Conservation (phyloP, 2,797 vertebrate genomes). For the Garrulus glandarius region DNA sequence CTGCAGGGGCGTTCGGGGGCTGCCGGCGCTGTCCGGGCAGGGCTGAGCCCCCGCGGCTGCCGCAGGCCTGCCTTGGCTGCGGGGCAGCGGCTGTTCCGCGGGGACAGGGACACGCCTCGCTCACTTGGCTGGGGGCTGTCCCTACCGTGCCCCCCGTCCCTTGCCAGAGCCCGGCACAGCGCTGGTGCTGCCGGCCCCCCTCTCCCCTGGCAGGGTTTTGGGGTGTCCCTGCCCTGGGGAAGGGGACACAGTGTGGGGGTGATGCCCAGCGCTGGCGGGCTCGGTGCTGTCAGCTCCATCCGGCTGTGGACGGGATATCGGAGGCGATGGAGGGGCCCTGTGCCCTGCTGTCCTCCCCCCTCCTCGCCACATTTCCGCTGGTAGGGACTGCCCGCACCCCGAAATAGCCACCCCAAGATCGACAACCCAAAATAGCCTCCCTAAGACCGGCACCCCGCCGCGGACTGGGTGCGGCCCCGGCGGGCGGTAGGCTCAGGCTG, state of each 20-base stretch:
- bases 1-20: neutral
- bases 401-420: neutral
- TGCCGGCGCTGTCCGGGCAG: neutral
- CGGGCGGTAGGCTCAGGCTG: neutral
- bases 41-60: neutral
- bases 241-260: fast-evolving
- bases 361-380: neutral
- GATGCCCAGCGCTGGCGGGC: fast-evolving
- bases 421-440: neutral
- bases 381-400: neutral
- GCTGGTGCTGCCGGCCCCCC: neutral
- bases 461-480: neutral
- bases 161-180: neutral
- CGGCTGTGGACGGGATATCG: neutral
- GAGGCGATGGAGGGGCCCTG: neutral
- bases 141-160: neutral
- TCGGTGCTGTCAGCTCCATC: neutral
- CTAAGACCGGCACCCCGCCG: fast-evolving
- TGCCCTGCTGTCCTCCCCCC: fast-evolving
- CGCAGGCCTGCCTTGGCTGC: neutral
- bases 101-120: neutral
- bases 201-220: neutral
- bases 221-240: neutral
- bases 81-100: too few species aligned
- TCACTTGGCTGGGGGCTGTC: fast-evolving